Evolutionary conservation across 2,797 vertebrate genomes (phyloP), one percentile per base, ranked within the genome.

Genomic region (Sardinella longiceps): DNA sequence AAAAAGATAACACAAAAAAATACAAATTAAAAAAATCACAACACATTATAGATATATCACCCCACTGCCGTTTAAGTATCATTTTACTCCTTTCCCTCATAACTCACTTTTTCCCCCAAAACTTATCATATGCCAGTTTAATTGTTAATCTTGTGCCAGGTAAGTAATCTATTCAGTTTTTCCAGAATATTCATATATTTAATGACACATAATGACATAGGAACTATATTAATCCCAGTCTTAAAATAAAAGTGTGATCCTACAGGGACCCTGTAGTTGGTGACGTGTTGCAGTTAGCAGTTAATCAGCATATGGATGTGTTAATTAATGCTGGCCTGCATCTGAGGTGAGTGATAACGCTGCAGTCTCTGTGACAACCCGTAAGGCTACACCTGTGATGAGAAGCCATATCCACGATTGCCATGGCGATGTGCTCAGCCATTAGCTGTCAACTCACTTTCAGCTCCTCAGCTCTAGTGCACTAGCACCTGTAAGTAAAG

Each of bases 331-430:
- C 30, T 0, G 33, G 15, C 3, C 33, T 74, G 11, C 33, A 5
- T 74, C 66, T 74, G 12, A 37, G 63, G 20, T 82, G 60, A 80
- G 60, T 43, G 81, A 84, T 46, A 77, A 48, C 18, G 70, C 70
- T 77, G 70, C 70, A 5, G 70, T 77, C 5, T 77, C 70, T 43
- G 33, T 77, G 70, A 50, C 39, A 46, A 50, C 45, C 23, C 46
- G 58, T 84, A 88, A 88, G 66, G 33, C 82, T 77, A 87, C 81
- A 89, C 83, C 33, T 45, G 74, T 83, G 46, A 86, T 51, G 81
- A 58, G 45, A 60, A 23, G 70, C 70, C 81, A 80, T 82, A 80
- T 82, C 43, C 66, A 56, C 74, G 58, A 87, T 85, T 45, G 56
- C 66, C 84, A 81, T 37, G 77, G 39, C 60, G 80, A 46, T 53